Base-by-base conservation (phyloP, 2,113 vertebrate genomes). In the Sinosuthora webbiana region DNA sequence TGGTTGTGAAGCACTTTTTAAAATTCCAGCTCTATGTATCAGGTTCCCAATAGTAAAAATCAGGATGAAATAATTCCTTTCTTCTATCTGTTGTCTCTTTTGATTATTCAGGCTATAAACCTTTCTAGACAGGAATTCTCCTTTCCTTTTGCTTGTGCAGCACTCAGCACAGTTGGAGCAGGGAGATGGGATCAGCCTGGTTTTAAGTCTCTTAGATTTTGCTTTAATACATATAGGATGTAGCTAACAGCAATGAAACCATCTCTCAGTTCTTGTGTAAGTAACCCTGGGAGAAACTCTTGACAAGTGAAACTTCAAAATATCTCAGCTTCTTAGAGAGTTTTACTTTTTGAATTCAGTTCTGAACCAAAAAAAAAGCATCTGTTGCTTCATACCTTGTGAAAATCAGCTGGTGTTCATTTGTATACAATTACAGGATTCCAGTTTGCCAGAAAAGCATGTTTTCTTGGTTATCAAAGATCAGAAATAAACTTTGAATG, bases 21-120 rank as follows among this genome's bases (percentile, higher is more conserved):
- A 93, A 96, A 94, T 95, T 91, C 89, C 78, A 76, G 65, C 30
- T 80, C 45, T 62, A 6, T 93, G 65, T 90, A 93, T 90, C 90
- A 88, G 63, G 70, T 93, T 91, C 78, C 74, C 82, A 91, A 55
- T 27, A 95, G 75, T 83, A 85, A 91, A 95, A 95, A 93, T 79
- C 89, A 95, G 82, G 80, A 85, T 87, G 41, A 87, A 74, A 69
- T 89, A 76, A 83, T 93, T 91, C 78, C 78, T 91, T 95, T 94
- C 39, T 95, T 94, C 78, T 93, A 28, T 88, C 59, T 86, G 79
- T 83, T 95, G 62, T 95, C 84, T 80, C 53, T 80, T 81, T 90
- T 85, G 89, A 93, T 93, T 96, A 87, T 94, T 80, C 87, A 93
- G 50, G 47, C 55, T 83, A 25, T 83, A 95, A 94, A 94, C 67